A percentile compares a stretch with the other conserved stretches of the same genome.
phyloP scores from a whole-genome alignment of 2,797 vertebrate species.

The Lacerta agilis region DNA sequence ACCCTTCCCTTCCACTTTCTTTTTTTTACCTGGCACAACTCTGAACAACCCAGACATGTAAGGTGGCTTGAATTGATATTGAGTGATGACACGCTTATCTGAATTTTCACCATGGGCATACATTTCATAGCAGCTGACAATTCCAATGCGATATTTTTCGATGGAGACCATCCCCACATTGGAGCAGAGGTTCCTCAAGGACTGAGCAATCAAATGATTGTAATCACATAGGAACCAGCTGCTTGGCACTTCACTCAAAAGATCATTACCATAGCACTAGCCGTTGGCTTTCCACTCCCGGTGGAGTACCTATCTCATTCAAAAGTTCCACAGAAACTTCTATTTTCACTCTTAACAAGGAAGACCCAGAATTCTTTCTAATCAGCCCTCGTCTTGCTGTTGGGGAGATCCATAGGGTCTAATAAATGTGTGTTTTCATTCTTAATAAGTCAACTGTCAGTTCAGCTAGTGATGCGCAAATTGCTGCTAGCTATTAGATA shows the following conservation, averaged over 20 bases:
- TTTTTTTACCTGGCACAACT: not conserved
- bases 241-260: slow-evolving; percentile 26
- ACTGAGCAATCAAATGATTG: slow-evolving; percentile 9
- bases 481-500: slow-evolving; percentile 53
- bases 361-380: slow-evolving; percentile 26
- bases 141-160: not conserved
- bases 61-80: not conserved
- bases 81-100: not conserved
- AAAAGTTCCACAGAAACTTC: not conserved
- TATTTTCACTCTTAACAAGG: not conserved
- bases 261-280: slow-evolving; percentile 1
- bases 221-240: slow-evolving; percentile 44
- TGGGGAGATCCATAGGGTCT: slow-evolving; percentile 45
- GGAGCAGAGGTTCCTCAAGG: not conserved
- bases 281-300: slow-evolving; percentile 8
- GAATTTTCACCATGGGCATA: not conserved
- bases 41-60: not conserved
- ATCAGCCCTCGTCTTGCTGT: slow-evolving; percentile 37
- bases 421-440: slow-evolving; percentile 54
- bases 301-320: not conserved
- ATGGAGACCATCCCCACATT: not conserved
- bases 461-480: slow-evolving; percentile 59
- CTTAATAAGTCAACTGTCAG: slow-evolving; percentile 59
- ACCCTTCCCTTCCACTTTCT: too few relatives aligned
- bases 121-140: not conserved